Percentiles rank a stretch among this genome's conserved stretches.
phyloP scores from a whole-genome alignment of 1,140 invertebrate species.

The Drosophila teissieri region DNA sequence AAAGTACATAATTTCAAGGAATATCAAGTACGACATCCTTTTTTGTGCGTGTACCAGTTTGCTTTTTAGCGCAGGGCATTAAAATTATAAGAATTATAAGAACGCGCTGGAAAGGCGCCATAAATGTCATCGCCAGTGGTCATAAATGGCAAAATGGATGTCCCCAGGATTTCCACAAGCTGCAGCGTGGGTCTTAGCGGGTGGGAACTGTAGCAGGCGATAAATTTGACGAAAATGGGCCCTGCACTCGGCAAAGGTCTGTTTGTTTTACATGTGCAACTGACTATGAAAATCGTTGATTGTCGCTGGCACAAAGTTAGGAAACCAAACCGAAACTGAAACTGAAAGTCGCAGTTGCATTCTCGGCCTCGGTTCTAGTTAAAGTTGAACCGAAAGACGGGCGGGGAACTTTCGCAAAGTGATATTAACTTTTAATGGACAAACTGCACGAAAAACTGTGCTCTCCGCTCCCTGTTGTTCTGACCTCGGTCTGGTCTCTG shows the following conservation, averaged over 20 bases:
- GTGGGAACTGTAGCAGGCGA: constrained; percentile 8
- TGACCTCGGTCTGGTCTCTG: constrained; percentile 67
- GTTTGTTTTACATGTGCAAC: constrained; percentile 77
- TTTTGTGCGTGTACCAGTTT: constrained; percentile 15
- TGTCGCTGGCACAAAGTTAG: constrained; percentile 72
- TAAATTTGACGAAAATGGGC: constrained; percentile 59
- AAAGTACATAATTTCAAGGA: too few species aligned
- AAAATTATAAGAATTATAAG: constrained; percentile 78
- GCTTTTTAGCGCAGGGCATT: constrained; percentile 44
- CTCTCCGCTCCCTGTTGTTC: constrained; percentile 44
- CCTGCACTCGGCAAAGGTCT: constrained; percentile 64
- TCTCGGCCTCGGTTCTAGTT: constrained; percentile 37
- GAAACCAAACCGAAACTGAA: constrained; percentile 51
- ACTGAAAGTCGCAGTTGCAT: constrained; percentile 65
- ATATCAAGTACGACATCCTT: not conserved
- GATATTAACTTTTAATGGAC: constrained; percentile 84
- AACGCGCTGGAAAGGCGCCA: constrained; percentile 50
- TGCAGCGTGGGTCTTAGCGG: not conserved
- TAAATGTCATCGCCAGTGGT: constrained; percentile 72
- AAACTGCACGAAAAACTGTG: constrained; percentile 75
- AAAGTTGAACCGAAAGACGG: constrained; percentile 32
- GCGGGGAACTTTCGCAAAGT: constrained; percentile 69
- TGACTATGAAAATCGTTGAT: constrained; percentile 82
- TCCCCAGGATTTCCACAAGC: not conserved
- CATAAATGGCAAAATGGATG: constrained; percentile 70